Conservation (phyloP, 2,113 vertebrate species). For the Epinephelus moara region DNA sequence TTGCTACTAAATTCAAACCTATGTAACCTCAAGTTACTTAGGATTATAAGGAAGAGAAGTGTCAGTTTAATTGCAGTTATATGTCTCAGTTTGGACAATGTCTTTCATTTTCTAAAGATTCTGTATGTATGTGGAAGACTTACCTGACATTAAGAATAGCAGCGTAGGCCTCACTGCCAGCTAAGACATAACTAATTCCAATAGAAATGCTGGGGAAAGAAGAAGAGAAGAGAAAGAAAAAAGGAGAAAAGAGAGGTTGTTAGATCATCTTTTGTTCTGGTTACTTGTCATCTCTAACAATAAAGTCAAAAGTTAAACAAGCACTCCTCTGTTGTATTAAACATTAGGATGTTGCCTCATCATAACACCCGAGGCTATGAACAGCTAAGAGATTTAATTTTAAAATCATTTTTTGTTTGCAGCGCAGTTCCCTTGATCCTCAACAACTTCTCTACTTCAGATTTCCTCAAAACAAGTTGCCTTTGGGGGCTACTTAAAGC, state of each 20-base stretch:
- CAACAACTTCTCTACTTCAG: constrained; percentile 23
- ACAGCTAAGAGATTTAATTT: constrained; percentile 9
- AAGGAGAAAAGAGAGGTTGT: not conserved
- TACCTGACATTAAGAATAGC: constrained; percentile 79
- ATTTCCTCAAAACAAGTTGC: constrained; percentile 41
- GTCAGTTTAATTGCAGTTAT: not conserved
- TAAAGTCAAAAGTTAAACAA: not conserved
- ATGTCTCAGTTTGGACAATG: not conserved
- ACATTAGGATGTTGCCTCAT: constrained; percentile 25
- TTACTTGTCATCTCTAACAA: not conserved
- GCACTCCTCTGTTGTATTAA: not conserved
- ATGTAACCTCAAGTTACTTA: not conserved
- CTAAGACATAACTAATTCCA: constrained; percentile 83
- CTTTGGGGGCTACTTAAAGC: constrained; percentile 28
- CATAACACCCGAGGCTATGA: constrained; percentile 1
- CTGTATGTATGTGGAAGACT: constrained; percentile 31
- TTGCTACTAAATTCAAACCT: not conserved
- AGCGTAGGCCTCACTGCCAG: constrained; percentile 82
- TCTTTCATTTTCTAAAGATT: not conserved
- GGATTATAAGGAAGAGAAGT: not conserved
- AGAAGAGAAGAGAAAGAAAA: constrained; percentile 5
- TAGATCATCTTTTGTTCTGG: not conserved
- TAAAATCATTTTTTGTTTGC: constrained; percentile 39
- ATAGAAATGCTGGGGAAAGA: constrained; percentile 76
- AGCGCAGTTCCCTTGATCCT: constrained; percentile 19